Evolutionary conservation across 2,888 invertebrate species (phyloP).

Genomic region (Microchrysa polita): DNA sequence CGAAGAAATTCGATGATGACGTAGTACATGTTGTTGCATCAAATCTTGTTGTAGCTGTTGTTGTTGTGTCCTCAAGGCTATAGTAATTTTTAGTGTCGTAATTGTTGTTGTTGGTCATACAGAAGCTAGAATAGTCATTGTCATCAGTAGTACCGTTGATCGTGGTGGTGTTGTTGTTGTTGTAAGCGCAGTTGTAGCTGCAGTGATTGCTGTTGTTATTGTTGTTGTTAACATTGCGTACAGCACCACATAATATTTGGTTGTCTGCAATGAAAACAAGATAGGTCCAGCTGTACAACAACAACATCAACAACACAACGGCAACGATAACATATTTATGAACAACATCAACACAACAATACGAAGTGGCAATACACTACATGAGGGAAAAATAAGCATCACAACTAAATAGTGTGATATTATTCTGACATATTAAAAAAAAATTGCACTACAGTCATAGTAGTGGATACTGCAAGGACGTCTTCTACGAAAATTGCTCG

Average conservation of each 20-base stretch:
- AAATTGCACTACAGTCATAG: no score
- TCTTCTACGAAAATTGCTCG: no score
- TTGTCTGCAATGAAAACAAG: conserved; percentile 75
- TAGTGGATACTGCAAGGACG: no score
- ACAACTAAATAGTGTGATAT: no score
- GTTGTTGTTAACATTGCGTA: conserved; percentile 77
- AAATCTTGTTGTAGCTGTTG: conserved; percentile 72
- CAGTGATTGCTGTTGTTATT: conserved; percentile 69
- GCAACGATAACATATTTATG: no score
- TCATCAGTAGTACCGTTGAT: conserved; percentile 66
- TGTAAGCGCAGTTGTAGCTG: conserved; percentile 69
- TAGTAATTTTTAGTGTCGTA: conserved; percentile 68
- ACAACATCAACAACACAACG: no score
- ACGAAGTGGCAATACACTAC: no score
- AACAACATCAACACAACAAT: no score
- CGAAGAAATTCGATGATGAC: conserved; percentile 16
- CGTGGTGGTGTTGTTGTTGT: conserved; percentile 68
- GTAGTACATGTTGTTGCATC: conserved; percentile 64
- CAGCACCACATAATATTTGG: conserved; percentile 66
- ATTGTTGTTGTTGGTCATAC: conserved; percentile 71
- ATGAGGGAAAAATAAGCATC: no score
- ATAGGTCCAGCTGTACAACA: conserved; percentile 35
- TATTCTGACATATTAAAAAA: no score
- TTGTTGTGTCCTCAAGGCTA: conserved; percentile 68
- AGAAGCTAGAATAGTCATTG: conserved; percentile 71